Base-by-base conservation (phyloP, 2,888 invertebrate species). In the Archips xylosteana region DNA sequence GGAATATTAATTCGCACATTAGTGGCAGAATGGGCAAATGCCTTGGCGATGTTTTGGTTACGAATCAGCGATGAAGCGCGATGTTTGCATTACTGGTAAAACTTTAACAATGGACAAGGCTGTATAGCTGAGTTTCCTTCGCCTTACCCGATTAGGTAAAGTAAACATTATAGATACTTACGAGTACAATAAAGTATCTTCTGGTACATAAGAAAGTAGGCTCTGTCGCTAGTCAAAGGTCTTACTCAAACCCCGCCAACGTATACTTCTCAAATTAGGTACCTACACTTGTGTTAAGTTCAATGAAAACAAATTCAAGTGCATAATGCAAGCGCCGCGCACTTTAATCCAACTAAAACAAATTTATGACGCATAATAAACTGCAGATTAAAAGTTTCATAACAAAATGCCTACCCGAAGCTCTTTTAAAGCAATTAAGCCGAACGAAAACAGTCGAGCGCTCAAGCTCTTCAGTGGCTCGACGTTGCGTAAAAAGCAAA, bases 401-500 rank as follows among this genome's bases (percentile, higher is more conserved):
- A 82, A 70, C 64, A 60, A 51, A 54, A 63, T 63, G 54, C 49
- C 66, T 72, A 63, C 23, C 32, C 59, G 60, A 34, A 67, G 75
- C 77, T 76, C 77, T 80, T 79, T 78, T 77, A 71, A 75, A 77
- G 77, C 74, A 75, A 79, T 83, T 80, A 79, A 80, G 77, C 76
- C 75, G 60, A 76, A 79, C 76, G 80, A 79, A 80, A 81, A 78
- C 80, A 77, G 77, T 76, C 70, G 76, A 78, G 73, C 66, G 59
- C 75, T 75, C 66, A 57, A 23, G 66, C 72, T 61, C 74, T 75
- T 36, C 61, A 70, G 72, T 68, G 71, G 62, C 66, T 42, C 77
- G 77, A 68, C 73, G 80, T 87, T 87, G 83, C 83, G 83, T 85
- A 86, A 87, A 82, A 84, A 80, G 80, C 76, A 81, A 85, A 84